A percentile compares a stretch with the other conserved stretches of the same genome.
Conservation (phyloP, 2,113 vertebrate genomes). For the Typhlomys cinereus region DNA sequence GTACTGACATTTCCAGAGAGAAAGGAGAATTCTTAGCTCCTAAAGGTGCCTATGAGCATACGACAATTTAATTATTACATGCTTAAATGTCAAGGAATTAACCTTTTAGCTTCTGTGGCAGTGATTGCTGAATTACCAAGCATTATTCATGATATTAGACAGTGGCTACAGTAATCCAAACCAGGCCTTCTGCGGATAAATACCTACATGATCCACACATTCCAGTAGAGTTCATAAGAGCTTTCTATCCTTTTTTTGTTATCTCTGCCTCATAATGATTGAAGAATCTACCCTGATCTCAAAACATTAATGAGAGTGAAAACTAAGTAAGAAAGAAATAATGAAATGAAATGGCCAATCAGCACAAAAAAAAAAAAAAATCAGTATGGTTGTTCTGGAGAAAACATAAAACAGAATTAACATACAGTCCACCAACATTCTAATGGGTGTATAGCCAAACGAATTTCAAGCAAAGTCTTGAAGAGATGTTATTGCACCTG, state of each 20-base stretch:
- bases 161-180: neutral
- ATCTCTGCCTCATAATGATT: neutral
- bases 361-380: neutral
- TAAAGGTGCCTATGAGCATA: neutral
- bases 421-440: neutral
- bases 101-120: constrained; percentile 5
- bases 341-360: neutral
- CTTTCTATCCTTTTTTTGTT: neutral
- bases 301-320: neutral
- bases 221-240: neutral
- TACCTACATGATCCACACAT: neutral
- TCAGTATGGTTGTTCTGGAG: accelerated
- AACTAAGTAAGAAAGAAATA: neutral
- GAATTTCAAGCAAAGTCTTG: neutral
- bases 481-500: neutral
- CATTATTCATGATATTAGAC: neutral
- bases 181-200: neutral
- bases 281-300: neutral
- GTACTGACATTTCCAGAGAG: constrained; percentile 26
- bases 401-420: neutral
- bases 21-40: constrained; percentile 35
- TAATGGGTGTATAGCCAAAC: neutral
- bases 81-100: constrained; percentile 36
- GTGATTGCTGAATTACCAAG: constrained; percentile 15
- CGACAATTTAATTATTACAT: constrained; percentile 33